Percentiles rank a stretch among this genome's conserved stretches.
Evolutionary conservation across 64 coral and sea anemone species (phyloP).

Genomic region (Stichodactyla mertensii): DNA sequence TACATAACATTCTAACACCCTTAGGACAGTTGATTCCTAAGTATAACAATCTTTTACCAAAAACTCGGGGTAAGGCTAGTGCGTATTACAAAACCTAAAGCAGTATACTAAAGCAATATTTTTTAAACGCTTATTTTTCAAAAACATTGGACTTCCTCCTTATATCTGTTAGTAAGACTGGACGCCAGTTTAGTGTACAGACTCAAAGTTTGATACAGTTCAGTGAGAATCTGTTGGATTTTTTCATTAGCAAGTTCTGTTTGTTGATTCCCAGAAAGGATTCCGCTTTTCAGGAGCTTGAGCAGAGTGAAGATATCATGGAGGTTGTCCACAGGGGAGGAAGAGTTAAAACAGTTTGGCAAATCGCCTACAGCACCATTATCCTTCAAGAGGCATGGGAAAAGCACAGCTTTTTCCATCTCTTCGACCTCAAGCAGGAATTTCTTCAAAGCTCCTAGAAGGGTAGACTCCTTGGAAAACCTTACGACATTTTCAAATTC

Average conservation of each 20-base stretch:
- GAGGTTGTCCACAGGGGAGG: neutral
- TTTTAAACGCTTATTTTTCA: neutral
- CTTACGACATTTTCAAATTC: conserved; percentile 11
- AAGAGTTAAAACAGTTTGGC: neutral
- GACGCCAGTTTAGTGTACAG: neutral
- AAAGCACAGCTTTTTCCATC: conserved; percentile 27
- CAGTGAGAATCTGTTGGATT: neutral
- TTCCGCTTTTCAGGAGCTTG: conserved; percentile 23
- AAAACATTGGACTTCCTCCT: conserved; percentile 11
- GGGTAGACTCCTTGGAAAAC: neutral
- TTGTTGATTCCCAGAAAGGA: neutral
- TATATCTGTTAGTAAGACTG: neutral
- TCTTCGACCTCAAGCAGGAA: neutral
- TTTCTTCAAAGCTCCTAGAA: conserved; percentile 5
- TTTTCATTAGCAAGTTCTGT: neutral
- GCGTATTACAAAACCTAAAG: too few species aligned
- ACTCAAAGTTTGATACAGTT: conserved; percentile 7
- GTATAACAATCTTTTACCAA: too few species aligned
- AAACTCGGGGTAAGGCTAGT: too few species aligned
- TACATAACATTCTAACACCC: too few species aligned
- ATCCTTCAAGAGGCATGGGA: conserved; percentile 29
- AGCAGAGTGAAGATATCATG: conserved; percentile 11
- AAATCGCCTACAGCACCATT: neutral
- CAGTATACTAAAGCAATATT: too few species aligned
- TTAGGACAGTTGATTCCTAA: too few species aligned